Evolutionary conservation across 1,140 invertebrate species (phyloP).

Genomic region (Aculops lycopersici): DNA sequence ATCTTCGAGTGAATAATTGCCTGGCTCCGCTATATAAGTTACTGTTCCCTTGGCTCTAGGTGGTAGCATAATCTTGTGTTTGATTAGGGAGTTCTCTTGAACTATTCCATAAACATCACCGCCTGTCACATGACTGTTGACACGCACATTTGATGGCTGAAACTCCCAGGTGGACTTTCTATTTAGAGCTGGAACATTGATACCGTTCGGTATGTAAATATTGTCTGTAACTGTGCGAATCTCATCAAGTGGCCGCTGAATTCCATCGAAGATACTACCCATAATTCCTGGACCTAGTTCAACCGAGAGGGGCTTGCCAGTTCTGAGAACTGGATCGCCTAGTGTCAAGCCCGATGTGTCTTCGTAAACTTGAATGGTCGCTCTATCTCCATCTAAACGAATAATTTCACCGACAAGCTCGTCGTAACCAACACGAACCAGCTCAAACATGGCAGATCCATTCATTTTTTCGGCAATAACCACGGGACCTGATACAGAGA

Average conservation of each 20-base stretch:
- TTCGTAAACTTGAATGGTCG: conserved; percentile 98
- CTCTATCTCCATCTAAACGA: conserved; percentile 91
- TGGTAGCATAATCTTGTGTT: conserved; percentile 76
- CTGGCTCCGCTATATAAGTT: conserved; percentile 67
- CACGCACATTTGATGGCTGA: conserved; percentile 43
- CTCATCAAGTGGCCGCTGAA: conserved; percentile 85
- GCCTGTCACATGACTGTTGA: conserved; percentile 81
- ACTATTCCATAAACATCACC: conserved; percentile 87
- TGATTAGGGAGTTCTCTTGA: conserved; percentile 82
- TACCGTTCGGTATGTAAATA: conserved; percentile 97
- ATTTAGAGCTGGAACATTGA: conserved; percentile 69
- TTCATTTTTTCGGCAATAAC: conserved; percentile 96
- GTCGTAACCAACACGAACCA: conserved; percentile 87
- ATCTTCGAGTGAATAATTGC: conserved; percentile 76
- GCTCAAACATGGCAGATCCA: conserved; percentile 97
- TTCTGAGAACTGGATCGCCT: conserved; percentile 86
- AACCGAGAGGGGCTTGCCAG: conserved; percentile 87
- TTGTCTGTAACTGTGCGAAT: conserved; percentile 69
- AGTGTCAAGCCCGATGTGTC: conserved; percentile 98
- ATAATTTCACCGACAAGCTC: conserved; percentile 98
- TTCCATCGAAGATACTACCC: conserved; percentile 96
- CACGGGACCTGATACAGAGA: conserved; percentile 84
- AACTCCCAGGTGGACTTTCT: conserved; percentile 64
- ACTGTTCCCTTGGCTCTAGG: conserved; percentile 80
- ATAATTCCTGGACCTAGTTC: conserved; percentile 97